These are phyloP conservation scores for Tetramorium alpestre DNA, from an alignment of 1,140 invertebrate species.

Conservation along the genomic window DNA sequence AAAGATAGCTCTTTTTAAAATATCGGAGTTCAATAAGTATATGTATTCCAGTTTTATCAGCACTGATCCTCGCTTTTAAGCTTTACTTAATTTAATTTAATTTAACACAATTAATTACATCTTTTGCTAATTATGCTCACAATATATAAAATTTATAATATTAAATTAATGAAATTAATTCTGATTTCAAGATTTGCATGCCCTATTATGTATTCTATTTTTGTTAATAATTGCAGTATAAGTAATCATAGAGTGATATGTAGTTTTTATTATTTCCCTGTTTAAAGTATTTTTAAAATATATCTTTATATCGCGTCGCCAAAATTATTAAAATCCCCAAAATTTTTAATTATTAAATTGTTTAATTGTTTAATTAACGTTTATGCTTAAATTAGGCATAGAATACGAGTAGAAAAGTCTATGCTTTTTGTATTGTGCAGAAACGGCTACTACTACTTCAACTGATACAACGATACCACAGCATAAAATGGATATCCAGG, in stretches of 20 bases:
- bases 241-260: not conserved
- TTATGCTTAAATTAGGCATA: not conserved
- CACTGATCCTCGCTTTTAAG: not conserved
- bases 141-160: not conserved
- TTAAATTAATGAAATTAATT: not conserved
- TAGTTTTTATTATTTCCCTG: not conserved
- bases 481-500: slow-evolving; percentile 85
- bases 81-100: not conserved
- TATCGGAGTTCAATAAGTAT: not conserved
- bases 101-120: not conserved
- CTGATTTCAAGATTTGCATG: not conserved
- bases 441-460: slow-evolving; percentile 81
- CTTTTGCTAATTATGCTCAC: not conserved
- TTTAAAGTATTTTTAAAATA: not conserved
- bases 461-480: slow-evolving; percentile 82
- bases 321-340: not conserved
- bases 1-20: not conserved
- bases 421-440: slow-evolving; percentile 84
- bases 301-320: not conserved
- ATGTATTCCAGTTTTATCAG: not conserved
- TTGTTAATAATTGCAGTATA: not conserved
- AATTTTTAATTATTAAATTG: not conserved
- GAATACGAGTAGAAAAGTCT: slow-evolving; percentile 62
- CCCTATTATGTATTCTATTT: not conserved
- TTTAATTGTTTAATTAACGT: not conserved